phyloP scores from a whole-genome alignment of 2,888 invertebrate species.

The Hedychridium roseum region DNA sequence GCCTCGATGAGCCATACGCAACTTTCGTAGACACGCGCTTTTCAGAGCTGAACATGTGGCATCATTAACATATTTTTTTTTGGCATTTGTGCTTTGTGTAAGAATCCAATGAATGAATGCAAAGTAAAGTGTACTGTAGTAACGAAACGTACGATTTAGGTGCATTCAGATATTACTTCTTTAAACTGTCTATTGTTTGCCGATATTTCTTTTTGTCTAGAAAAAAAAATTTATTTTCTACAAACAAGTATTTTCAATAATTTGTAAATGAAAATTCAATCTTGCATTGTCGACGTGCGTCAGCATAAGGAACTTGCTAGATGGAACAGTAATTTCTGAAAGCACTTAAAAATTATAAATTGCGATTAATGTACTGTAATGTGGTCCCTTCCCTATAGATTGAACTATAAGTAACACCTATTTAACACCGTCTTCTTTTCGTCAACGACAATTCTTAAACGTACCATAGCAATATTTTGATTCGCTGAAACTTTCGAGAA shows the following conservation, averaged over 20 bases:
- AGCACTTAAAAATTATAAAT: slow-evolving; percentile 33
- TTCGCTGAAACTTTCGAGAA: slow-evolving; percentile 15
- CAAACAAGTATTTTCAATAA: not conserved
- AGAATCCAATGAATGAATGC: slow-evolving; percentile 8
- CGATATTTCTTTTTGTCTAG: too few species aligned
- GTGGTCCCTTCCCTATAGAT: slow-evolving; percentile 47
- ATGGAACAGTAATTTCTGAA: slow-evolving; percentile 22
- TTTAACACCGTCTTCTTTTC: slow-evolving; percentile 12
- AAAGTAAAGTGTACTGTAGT: slow-evolving; percentile 10
- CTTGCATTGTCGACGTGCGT: too few species aligned
- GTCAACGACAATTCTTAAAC: slow-evolving; percentile 14
- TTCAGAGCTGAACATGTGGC: slow-evolving; percentile 28
- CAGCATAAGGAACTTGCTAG: too few species aligned
- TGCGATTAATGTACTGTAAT: slow-evolving; percentile 35
- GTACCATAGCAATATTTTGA: slow-evolving; percentile 16
- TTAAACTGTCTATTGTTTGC: too few species aligned
- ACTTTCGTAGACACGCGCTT: slow-evolving; percentile 28
- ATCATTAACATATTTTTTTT: slow-evolving; percentile 16
- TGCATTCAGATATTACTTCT: slow-evolving; percentile 10
- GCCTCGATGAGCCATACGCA: too few species aligned
- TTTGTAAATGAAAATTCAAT: not conserved
- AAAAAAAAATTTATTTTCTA: too few species aligned
- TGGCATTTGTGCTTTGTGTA: slow-evolving; percentile 2
- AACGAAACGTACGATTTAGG: slow-evolving; percentile 12
- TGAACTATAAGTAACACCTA: slow-evolving; percentile 34